Conservation (phyloP, 1,140 invertebrate genomes). For the Drosophila rhopaloa region DNA sequence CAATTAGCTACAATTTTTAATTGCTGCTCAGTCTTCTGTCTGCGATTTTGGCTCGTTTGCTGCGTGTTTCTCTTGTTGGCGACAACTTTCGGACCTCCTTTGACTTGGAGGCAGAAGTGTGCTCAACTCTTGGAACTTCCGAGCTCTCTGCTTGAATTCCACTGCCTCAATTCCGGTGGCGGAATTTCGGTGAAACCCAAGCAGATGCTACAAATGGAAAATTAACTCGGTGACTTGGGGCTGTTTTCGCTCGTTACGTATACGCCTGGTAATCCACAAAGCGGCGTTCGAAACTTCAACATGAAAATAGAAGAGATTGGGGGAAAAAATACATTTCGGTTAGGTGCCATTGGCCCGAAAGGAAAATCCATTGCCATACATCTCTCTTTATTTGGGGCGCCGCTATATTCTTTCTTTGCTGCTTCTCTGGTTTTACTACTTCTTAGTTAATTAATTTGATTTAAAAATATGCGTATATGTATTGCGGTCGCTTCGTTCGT, state of each 20-base stretch:
- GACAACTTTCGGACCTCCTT: conserved; percentile 74
- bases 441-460: conserved; percentile 72
- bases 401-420: conserved; percentile 52
- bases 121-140: conserved; percentile 49
- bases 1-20: conserved; percentile 56
- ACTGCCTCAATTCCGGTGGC: conserved; percentile 39
- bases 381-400: conserved; percentile 13
- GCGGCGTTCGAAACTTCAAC: conserved; percentile 65
- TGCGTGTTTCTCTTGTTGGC: conserved; percentile 32
- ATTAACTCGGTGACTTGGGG: conserved; percentile 1
- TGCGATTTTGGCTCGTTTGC: conserved; percentile 14
- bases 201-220: conserved; percentile 37
- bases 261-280: conserved; percentile 84
- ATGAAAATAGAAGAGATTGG: conserved; percentile 22
- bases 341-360: not conserved
- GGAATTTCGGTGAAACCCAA: conserved; percentile 49
- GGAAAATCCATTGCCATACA: conserved; percentile 20
- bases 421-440: conserved; percentile 73
- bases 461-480: conserved; percentile 74
- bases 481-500: conserved; percentile 72
- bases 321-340: conserved; percentile 34
- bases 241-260: conserved; percentile 51
- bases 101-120: conserved; percentile 66
- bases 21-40: conserved; percentile 39
- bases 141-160: conserved; percentile 34